Conservation (phyloP, 2,797 vertebrate species). For the Neosilurus hyrtlii region DNA sequence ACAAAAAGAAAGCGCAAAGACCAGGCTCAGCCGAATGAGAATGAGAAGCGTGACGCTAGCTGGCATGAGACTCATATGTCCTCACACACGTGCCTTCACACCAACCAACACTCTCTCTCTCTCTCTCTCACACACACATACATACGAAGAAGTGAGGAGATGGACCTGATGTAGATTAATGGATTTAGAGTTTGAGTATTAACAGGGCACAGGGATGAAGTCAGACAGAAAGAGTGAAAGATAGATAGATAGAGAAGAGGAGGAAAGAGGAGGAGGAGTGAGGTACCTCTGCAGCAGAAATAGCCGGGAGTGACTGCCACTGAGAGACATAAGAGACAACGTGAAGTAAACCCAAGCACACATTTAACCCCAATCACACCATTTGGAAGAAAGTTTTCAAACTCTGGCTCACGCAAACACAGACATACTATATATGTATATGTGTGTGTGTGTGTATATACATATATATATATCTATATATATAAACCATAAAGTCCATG, state of each 20-base stretch:
- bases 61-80: constrained; percentile 43
- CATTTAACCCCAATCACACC: constrained; percentile 39
- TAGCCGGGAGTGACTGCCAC: constrained; percentile 83
- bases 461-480: no score
- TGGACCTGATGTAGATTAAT: constrained; percentile 39
- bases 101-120: neutral
- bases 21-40: constrained; percentile 63
- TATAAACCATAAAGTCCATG: constrained; percentile 1
- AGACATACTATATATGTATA: constrained; percentile 10
- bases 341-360: constrained; percentile 64
- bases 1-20: constrained; percentile 54
- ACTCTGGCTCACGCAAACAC: constrained; percentile 28
- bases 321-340: constrained; percentile 81
- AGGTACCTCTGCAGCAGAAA: constrained; percentile 86
- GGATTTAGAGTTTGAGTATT: constrained; percentile 45
- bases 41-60: constrained; percentile 66
- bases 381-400: constrained; percentile 33
- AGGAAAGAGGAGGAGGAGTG: constrained; percentile 49
- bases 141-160: constrained; percentile 49
- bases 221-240: constrained; percentile 44
- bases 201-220: constrained; percentile 38
- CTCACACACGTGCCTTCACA: constrained; percentile 31
- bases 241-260: constrained; percentile 16
- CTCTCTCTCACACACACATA: constrained; percentile 24
- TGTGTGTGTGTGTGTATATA: no score